Conservation (phyloP, 1,140 invertebrate genomes). For the Neotoxoptera formosana region DNA sequence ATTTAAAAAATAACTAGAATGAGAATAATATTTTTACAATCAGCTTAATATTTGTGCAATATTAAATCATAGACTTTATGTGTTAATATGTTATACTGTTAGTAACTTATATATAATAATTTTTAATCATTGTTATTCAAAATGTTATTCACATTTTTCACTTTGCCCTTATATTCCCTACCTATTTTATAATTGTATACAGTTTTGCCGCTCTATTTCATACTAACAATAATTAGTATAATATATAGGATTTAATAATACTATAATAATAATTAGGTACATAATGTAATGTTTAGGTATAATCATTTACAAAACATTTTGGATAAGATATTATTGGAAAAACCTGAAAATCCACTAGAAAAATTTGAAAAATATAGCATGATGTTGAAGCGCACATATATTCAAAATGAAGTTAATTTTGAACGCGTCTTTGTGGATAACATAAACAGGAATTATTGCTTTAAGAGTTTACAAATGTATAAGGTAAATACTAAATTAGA, state of each 20-base stretch:
- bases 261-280: no score
- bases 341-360: conserved; percentile 9
- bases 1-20: no score
- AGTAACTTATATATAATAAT: no score
- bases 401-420: neutral
- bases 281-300: conserved; percentile 1
- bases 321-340: conserved; percentile 20
- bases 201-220: neutral
- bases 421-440: conserved; percentile 37
- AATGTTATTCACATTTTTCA: neutral
- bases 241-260: no score
- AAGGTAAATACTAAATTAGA: conserved; percentile 23
- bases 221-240: neutral
- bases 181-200: neutral
- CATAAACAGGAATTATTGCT: neutral
- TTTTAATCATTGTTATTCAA: neutral
- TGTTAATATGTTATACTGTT: no score
- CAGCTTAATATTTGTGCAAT: no score
- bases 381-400: conserved; percentile 39
- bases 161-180: neutral
- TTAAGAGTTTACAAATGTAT: conserved; percentile 25
- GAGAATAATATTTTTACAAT: no score
- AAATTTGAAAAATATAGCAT: conserved; percentile 43
- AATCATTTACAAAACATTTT: conserved; percentile 34
- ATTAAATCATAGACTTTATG: no score